phyloP scores from a whole-genome alignment of 2,113 vertebrate species.

The Callipepla californica region DNA sequence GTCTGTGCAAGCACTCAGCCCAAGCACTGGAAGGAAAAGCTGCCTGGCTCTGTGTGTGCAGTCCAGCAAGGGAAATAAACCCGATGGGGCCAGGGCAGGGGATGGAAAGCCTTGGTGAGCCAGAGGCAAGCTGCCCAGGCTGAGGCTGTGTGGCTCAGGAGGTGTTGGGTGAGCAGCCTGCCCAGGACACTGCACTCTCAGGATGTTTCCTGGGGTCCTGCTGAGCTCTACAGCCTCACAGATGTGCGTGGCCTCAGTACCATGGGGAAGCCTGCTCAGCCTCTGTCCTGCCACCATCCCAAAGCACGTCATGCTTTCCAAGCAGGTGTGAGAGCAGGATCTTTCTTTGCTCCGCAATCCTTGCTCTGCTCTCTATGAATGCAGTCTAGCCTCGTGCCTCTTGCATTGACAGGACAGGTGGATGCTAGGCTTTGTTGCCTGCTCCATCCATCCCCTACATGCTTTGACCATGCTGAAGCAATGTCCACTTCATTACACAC shows the following conservation, averaged over 20 bases:
- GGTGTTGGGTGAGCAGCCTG: not conserved
- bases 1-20: not conserved
- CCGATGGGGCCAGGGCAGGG: not conserved
- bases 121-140: not conserved
- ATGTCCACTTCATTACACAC: not conserved
- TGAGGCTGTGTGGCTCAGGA: not conserved
- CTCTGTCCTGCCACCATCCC: not conserved
- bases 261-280: fast-evolving
- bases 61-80: not conserved
- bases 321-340: not conserved
- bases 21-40: not conserved
- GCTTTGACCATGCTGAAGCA: not conserved
- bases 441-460: not conserved
- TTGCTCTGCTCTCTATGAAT: fast-evolving
- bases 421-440: not conserved
- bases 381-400: not conserved
- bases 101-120: not conserved
- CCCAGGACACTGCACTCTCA: not conserved
- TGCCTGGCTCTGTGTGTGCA: not conserved
- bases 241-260: not conserved
- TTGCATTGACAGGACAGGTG: not conserved
- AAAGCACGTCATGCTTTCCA: not conserved
- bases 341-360: not conserved
- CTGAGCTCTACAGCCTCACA: not conserved
- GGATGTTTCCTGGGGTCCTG: not conserved